Conservation (phyloP, 2,113 vertebrate genomes). For the Xyliphius kryptos region DNA sequence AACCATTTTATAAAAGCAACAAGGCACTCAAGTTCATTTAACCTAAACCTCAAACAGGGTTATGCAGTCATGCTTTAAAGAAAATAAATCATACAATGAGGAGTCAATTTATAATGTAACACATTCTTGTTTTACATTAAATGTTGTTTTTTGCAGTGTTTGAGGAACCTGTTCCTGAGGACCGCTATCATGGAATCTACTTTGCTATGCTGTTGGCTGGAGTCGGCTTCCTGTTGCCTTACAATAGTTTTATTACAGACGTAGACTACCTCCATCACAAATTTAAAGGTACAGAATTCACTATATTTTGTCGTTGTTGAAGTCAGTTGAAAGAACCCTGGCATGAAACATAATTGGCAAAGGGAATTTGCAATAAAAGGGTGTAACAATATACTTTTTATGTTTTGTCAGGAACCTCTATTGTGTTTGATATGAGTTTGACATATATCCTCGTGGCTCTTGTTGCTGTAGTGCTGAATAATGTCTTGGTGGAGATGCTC, state of each 20-base stretch:
- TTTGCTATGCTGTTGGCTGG: constrained; percentile 96
- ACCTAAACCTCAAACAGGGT: too few relatives aligned
- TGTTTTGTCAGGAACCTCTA: constrained; percentile 77
- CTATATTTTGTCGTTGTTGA: neutral
- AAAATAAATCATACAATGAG: too few relatives aligned
- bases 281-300: constrained; percentile 74
- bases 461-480: constrained; percentile 89
- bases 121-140: too few relatives aligned
- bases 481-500: constrained; percentile 85
- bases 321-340: neutral
- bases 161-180: constrained; percentile 79
- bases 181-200: constrained; percentile 93
- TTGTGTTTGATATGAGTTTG: constrained; percentile 96
- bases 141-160: constrained; percentile 47
- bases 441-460: constrained; percentile 93
- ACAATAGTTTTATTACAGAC: constrained; percentile 97
- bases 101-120: too few relatives aligned
- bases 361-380: neutral
- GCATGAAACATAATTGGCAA: neutral
- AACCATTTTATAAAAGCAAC: too few relatives aligned
- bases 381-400: neutral
- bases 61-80: too few relatives aligned
- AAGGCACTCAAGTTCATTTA: too few relatives aligned
- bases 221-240: constrained; percentile 93
- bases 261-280: constrained; percentile 96